Conservation (phyloP, 2,888 invertebrate genomes). For the Perithous albicinctus region DNA sequence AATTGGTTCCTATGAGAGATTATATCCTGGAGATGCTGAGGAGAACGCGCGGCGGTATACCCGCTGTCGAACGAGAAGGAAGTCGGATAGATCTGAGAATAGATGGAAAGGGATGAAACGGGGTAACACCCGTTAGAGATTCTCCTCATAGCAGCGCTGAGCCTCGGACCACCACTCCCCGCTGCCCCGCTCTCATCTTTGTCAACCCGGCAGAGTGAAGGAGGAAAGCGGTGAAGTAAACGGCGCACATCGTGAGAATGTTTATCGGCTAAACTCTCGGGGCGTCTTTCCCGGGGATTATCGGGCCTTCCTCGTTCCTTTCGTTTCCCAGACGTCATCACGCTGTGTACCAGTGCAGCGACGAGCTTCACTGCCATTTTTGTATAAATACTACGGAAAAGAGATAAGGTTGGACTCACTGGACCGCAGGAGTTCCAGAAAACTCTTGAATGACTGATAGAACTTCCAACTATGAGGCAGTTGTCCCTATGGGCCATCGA, state of each 20-base stretch:
- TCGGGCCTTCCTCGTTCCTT: slow-evolving; percentile 2
- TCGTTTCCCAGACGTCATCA: background rate
- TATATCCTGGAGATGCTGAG: slow-evolving; percentile 16
- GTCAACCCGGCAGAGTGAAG: background rate
- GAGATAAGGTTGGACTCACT: background rate
- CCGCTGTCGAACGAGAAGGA: background rate
- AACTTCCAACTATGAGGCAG: background rate
- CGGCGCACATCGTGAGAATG: slow-evolving; percentile 10
- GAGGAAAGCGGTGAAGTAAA: background rate
- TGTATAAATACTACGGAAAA: background rate
- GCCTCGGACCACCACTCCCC: background rate
- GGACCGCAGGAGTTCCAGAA: background rate
- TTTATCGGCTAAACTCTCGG: slow-evolving; percentile 27
- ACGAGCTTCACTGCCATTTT: background rate
- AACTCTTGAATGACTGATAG: slow-evolving; percentile 8
- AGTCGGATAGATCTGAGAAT: slow-evolving; percentile 5
- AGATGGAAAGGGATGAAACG: background rate
- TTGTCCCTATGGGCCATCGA: background rate
- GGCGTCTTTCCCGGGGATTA: slow-evolving; percentile 6
- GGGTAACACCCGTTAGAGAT: background rate
- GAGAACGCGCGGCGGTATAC: slow-evolving; percentile 20
- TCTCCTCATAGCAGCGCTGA: background rate
- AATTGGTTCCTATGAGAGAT: slow-evolving; percentile 41
- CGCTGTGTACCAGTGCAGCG: background rate
- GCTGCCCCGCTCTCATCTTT: slow-evolving; percentile 8